Evolutionary conservation across 1,140 invertebrate genomes (phyloP), one percentile per base, ranked within the genome.

Genomic region (Belonocnema kinseyi): DNA sequence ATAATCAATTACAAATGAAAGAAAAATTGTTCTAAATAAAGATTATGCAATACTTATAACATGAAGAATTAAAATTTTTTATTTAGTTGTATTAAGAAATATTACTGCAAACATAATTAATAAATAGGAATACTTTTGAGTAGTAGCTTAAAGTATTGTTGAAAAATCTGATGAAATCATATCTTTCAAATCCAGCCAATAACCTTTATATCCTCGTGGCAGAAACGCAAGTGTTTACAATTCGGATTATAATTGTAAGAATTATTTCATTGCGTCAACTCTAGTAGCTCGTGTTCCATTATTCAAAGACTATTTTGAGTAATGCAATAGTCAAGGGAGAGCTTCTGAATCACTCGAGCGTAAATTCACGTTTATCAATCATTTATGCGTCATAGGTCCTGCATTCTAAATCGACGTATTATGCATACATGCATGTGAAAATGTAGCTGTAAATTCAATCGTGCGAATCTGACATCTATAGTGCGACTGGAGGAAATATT

Each of bases 291-390:
- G 16, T 54, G 53, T 54, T 54, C 53, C 53, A 54, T 54, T 54
- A 54, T 54, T 54, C 53, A 54, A 54, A 54, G 53, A 54, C 53
- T 54, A 54, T 54, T 54, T n/a, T 54, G 53, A 54, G 53, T 54
- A 54, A 54, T 54, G 53, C 1, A 54, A 54, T 17, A 17, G 53
- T 54, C 53, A 54, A n/a, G 53, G 17, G 53, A 54, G 53, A n/a
- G 17, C 53, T 14, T 17, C 53, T 17, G 16, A n/a, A 6, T 17
- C 16, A 54, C 17, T 54, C 53, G 53, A 54, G 53, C 19, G 53
- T 54, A 54, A 54, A 54, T 54, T 16, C 16, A 54, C 16, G 53
- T 54, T 19, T 54, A 54, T 54, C 53, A 54, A 54, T 54, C 53
- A 54, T 54, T 54, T 54, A 54, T 54, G 53, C 53, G 53, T 54